Evolutionary conservation across 2,797 vertebrate genomes (phyloP), one percentile per base, ranked within the genome.

Genomic region (Rhinogobio ventralis): DNA sequence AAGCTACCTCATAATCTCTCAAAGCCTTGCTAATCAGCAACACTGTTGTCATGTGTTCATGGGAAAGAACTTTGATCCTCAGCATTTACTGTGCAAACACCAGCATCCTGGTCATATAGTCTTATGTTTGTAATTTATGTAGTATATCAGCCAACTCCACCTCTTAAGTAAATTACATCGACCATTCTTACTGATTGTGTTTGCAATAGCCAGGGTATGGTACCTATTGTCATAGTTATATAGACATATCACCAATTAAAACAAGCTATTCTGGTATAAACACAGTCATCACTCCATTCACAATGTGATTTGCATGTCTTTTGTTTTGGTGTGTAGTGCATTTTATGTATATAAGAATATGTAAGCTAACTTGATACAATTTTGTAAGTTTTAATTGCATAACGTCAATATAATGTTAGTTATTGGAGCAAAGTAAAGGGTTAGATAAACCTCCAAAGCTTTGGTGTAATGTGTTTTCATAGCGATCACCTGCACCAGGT

Each of bases 21-120:
- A 67, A 68, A 84, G 10, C 53, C 51, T 71, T 49, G 39, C 85
- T 78, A 42, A 71, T 68, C n/a, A 80, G 51, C 60, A 74, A 85
- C 57, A 80, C 71, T 81, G 49, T 64, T 76, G 5, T 72, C 36
- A 14, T 64, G 49, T 51, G 85, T 78, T 86, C 55, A 76, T 75
- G 72, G 82, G 83, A 76, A 79, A 79, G 79, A 93, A 89, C 91
- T 93, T 92, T 93, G 90, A 89, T 93, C 89, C 82, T 79, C 80
- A 66, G 39, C 75, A 86, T 87, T 88, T 85, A 79, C 90, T 93
- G 88, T 91, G 91, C 92, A 95, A 95, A 95, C 92, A 95, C 71
- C 87, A 89, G 88, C 82, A 94, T 94, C 94, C 94, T 94, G 94
- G 90, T 94, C 90, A 90, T 87, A 88, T 89, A 87, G 85, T 45